Conservation (phyloP, 2,888 invertebrate genomes). For the Aricia artaxerxes region DNA sequence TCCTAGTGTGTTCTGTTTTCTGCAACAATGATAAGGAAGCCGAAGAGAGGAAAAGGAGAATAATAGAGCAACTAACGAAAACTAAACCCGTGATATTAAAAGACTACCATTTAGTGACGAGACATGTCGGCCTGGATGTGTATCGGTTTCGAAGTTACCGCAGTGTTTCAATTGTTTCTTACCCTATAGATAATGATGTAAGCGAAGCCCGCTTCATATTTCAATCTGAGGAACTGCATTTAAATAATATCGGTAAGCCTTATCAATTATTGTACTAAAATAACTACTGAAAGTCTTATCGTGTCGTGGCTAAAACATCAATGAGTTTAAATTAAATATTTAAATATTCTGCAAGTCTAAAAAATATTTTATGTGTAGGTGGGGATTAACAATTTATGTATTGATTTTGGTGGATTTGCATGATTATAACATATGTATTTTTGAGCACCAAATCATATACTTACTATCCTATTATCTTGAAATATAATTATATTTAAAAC, state of each 20-base stretch:
- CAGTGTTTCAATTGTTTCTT: conserved; percentile 71
- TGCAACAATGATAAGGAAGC: conserved; percentile 61
- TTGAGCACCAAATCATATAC: neutral
- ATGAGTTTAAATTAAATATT: neutral
- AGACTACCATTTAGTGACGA: conserved; percentile 68
- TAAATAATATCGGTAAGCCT: conserved; percentile 68
- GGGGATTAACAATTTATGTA: neutral
- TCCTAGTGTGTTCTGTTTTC: conserved; percentile 60
- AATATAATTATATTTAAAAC: too few relatives aligned
- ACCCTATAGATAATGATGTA: conserved; percentile 65
- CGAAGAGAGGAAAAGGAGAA: conserved; percentile 65
- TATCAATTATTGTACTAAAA: neutral
- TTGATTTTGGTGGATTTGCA: neutral
- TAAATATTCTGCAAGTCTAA: neutral
- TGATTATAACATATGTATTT: neutral
- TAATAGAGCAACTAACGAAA: conserved; percentile 66
- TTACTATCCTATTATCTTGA: too few relatives aligned
- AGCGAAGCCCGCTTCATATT: conserved; percentile 72
- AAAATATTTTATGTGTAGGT: neutral
- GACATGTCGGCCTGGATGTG: conserved; percentile 72
- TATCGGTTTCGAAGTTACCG: conserved; percentile 73
- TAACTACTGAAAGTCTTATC: neutral
- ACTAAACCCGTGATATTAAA: conserved; percentile 66
- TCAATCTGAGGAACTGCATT: conserved; percentile 73
- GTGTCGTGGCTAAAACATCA: neutral